Evolutionary conservation across 2,888 invertebrate species (phyloP).

Genomic region (Ichneumon xanthorius): DNA sequence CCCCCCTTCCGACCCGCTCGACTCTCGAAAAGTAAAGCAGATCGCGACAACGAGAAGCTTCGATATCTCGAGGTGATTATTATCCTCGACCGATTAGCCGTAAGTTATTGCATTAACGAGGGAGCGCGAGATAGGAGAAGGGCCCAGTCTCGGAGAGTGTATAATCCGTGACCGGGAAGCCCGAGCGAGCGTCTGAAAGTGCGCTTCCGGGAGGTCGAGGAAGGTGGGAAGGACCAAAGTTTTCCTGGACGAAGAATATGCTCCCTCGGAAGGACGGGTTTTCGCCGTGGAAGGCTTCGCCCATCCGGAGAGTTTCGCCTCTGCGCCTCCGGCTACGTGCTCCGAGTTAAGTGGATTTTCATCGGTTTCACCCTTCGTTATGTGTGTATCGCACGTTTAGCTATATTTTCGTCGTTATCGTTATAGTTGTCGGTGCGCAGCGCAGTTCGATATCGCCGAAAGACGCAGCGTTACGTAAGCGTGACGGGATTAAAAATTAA

Average conservation of each 20-base stretch:
- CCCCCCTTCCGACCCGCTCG: no score
- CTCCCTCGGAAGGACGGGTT: conserved; percentile 12
- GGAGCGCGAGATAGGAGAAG: neutral
- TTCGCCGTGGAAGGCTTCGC: conserved; percentile 3
- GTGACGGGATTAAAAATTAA: conserved; percentile 9
- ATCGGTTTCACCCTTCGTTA: conserved; percentile 27
- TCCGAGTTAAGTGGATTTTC: conserved; percentile 51
- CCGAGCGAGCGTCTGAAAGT: conserved; percentile 29
- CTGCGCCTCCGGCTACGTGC: conserved; percentile 46
- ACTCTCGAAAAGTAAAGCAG: neutral
- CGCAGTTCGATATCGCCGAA: neutral
- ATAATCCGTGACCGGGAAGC: conserved; percentile 38
- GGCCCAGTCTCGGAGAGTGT: conserved; percentile 13
- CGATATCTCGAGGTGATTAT: conserved; percentile 39
- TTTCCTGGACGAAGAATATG: conserved; percentile 46
- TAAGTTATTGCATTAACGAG: conserved; percentile 44
- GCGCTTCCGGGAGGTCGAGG: conserved; percentile 20
- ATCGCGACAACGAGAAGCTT: conserved; percentile 16
- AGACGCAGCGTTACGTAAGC: neutral
- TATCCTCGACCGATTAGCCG: conserved; percentile 48
- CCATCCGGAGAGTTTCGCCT: conserved; percentile 34
- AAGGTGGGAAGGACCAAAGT: conserved; percentile 18
- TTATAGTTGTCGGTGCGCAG: neutral
- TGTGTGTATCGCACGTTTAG: conserved; percentile 15
- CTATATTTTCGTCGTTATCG: conserved; percentile 16